Base-by-base conservation (phyloP, 2,888 invertebrate genomes). In the Sinohyriopsis cumingii region DNA sequence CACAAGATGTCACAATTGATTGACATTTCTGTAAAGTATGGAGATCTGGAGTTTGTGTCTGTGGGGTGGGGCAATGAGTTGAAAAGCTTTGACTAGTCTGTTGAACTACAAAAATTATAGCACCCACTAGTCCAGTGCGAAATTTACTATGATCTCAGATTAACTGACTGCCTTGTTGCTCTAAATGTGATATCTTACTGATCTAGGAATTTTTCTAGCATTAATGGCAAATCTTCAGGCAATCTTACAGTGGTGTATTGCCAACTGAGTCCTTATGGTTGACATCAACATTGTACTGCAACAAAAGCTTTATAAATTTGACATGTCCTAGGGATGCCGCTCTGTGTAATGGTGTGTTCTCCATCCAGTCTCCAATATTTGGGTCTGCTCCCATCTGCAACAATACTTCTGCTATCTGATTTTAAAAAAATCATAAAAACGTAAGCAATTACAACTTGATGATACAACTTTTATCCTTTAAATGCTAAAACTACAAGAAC, bases 261-360 rank as follows among this genome's bases (percentile, higher is more conserved):
- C 95, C 95, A 82, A 93, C 93, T 56, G 90, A 91, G 90, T 96
- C 95, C 82, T 91, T 91, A 33, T 91, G 83, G 89, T 95, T 91
- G 75, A 91, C 76, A 67, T 90, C 86, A 54, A 92, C 90, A 69
- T 92, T 91, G 76, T 91, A 89, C 62, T 92, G 91, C 55, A 95
- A 84, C 9, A 96, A 91, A 12, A 94, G 87, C 82, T 94, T 93
- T 0, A 95, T 93, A 77, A 95, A 92, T 60, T 92, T 91, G 57
- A 91, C 91, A 83, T 94, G 93, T 33, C 95, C 95, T 86, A 94
- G 94, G 12, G 95, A 94, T 7, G 95, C 94, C 24, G 95, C 95
- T 80, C 96, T 92, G 86, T 96, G 96, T 45, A 95, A 91, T 18
- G 95, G 94, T 15, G 88, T 88, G 69, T 82, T 84, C 33, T 82